Percentiles rank a stretch among this genome's conserved stretches.
Conservation (phyloP, 2,888 invertebrate genomes). For the Plebejus argus region DNA sequence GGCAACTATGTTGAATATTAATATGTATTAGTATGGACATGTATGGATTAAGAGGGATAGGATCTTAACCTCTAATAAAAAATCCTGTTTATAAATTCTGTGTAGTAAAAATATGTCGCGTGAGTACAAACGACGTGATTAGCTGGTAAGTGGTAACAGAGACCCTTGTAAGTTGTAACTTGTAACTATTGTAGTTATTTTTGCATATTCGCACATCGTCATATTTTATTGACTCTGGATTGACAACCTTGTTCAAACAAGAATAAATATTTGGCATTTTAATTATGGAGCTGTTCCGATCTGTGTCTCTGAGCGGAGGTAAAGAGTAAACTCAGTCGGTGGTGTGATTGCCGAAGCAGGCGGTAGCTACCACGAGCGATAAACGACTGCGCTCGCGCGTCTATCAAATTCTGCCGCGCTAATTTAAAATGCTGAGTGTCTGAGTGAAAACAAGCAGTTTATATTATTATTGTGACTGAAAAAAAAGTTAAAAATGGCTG, state of each 20-base stretch:
- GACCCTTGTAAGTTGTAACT: no score
- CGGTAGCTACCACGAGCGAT: slow-evolving; percentile 13
- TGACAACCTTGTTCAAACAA: slow-evolving; percentile 27
- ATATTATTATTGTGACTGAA: slow-evolving; percentile 24
- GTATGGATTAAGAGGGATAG: no score
- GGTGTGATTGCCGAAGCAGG: slow-evolving; percentile 21
- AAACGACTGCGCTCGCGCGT: background rate
- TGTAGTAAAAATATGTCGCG: no score
- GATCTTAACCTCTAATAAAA: no score
- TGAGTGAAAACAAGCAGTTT: slow-evolving; percentile 27
- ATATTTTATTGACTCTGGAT: slow-evolving; percentile 1
- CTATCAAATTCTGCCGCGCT: slow-evolving; percentile 5
- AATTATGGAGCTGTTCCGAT: slow-evolving; percentile 12
- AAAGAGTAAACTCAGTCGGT: background rate
- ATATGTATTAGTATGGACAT: no score
- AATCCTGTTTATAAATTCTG: no score
- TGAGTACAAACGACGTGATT: no score
- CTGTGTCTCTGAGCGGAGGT: background rate
- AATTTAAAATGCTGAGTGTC: slow-evolving; percentile 15
- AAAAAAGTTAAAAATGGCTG: background rate
- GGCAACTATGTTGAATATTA: no score
- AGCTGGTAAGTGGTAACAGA: no score
- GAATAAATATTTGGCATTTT: slow-evolving; percentile 26
- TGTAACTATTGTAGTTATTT: no score
- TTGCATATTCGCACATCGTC: slow-evolving; percentile 1